Base-by-base conservation (phyloP, 2,888 invertebrate genomes). In the Microplitis deprimator region DNA sequence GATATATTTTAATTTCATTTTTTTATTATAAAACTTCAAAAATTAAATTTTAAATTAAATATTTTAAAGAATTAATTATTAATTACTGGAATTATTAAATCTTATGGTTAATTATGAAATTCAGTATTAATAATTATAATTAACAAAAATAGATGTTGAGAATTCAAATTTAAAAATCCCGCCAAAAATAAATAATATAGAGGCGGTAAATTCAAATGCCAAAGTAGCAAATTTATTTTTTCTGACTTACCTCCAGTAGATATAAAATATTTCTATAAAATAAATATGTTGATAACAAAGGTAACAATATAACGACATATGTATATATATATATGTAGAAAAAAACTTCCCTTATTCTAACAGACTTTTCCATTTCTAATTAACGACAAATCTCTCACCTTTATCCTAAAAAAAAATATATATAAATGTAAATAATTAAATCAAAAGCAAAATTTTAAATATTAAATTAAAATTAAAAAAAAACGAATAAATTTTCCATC, bases 361-460 rank as follows among this genome's bases (percentile, higher is more conserved):
- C 13, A 62, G n/a, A 8, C 39, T 61, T 72, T 72, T 40, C 17
- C 62, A 72, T 72, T 72, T 62, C n/a, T 60, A 72, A 72, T 72
- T 16, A 72, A 62, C 62, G 72, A 72, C 72, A 39, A 8, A 38
- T 17, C 20, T 60, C n/a, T 29, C 29, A 69, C 10, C 13, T 8
- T 16, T 4, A 29, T n/a, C 1, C 29, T 62, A 6, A 8, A 60
- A 16, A 16, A 39, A n/a, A 62, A 20, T 8, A 13, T 40, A 60
- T 20, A 50, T 7, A 13, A 8, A 5, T 50, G 13, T 13, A 13
- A 50, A 50, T 13, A 50, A 8, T 13, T 13, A 4, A 13, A 13
- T 13, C 5, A 2, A 50, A 50, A 13, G 13, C 50, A 13, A 13
- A 50, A 50, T 29, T 29, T 29, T 2, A 29, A 29, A 29, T 0